These are phyloP conservation scores for Artibeus lituratus DNA, from an alignment of 2,797 vertebrate species.

Conservation along the genomic window DNA sequence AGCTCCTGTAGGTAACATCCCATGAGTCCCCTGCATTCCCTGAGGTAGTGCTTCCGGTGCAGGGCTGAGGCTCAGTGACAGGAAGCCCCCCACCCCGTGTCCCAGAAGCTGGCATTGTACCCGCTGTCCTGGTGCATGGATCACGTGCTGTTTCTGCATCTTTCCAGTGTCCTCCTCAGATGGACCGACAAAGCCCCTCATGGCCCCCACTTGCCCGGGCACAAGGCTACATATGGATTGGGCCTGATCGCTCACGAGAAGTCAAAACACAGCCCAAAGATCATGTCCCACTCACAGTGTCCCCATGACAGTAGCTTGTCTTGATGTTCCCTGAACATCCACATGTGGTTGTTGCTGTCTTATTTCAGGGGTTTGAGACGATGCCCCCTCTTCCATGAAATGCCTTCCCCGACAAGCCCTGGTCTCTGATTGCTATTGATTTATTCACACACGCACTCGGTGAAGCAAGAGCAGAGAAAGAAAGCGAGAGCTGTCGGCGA, in stretches of 20 bases:
- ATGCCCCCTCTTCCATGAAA: not conserved
- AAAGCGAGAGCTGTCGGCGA: rapidly evolving
- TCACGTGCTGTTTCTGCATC: too few species aligned
- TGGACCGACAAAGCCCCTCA: not conserved
- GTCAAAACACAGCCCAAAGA: not conserved
- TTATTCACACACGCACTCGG: rapidly evolving
- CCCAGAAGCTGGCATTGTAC: not conserved
- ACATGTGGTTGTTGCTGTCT: not conserved
- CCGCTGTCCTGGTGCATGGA: rapidly evolving
- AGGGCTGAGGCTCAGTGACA: rapidly evolving
- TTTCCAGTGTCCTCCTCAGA: not conserved
- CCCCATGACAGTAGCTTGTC: too few species aligned
- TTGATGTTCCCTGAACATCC: not conserved
- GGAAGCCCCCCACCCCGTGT: not conserved
- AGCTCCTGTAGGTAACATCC: not conserved
- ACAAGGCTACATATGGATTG: rapidly evolving
- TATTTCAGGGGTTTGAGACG: not conserved
- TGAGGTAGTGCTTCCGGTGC: not conserved
- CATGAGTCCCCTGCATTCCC: not conserved
- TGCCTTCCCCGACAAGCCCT: not conserved
- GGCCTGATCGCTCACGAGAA: not conserved
- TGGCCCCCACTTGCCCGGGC: rapidly evolving
- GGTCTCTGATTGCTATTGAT: not conserved
- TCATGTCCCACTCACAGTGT: rapidly evolving
- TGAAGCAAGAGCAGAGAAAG: not conserved